Conservation (phyloP, 2,113 vertebrate genomes). For the Pollachius pollachius region DNA sequence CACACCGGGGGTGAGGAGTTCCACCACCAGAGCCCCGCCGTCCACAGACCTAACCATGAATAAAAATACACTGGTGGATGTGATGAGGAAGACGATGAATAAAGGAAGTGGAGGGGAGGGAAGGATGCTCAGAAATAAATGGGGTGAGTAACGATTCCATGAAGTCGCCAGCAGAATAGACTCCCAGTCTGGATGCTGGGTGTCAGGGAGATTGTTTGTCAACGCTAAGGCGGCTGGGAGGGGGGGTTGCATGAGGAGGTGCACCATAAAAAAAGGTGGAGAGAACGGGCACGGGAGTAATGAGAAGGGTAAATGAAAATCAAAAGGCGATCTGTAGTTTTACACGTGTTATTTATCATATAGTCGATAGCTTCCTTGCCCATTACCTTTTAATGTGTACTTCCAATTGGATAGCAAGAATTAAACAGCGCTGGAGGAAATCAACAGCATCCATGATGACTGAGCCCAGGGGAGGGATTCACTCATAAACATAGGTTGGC, state of each 20-base stretch:
- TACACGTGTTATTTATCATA: slow-evolving; percentile 74
- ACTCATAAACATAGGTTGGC: slow-evolving; percentile 61
- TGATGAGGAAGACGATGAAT: too few relatives aligned
- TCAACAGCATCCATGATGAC: slow-evolving; percentile 63
- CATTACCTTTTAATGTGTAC: slow-evolving; percentile 76
- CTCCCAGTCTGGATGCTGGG: not conserved
- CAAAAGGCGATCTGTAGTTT: slow-evolving; percentile 67
- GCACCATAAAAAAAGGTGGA: not conserved
- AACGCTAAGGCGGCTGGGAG: not conserved
- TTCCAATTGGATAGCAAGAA: slow-evolving; percentile 71
- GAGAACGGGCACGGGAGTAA: slow-evolving; percentile 37
- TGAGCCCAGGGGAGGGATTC: slow-evolving; percentile 56
- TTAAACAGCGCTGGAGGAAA: slow-evolving; percentile 73
- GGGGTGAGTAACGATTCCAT: too few relatives aligned
- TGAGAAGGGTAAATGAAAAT: slow-evolving; percentile 73
- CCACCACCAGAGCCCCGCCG: too few relatives aligned
- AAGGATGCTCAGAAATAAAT: too few relatives aligned
- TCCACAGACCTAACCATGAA: too few relatives aligned
- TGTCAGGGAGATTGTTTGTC: not conserved
- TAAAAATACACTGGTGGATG: too few relatives aligned
- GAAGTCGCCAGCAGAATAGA: not conserved
- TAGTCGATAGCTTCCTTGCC: slow-evolving; percentile 74
- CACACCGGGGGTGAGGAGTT: too few relatives aligned
- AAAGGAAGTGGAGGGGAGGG: too few relatives aligned
- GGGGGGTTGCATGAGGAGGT: slow-evolving; percentile 9